Evolutionary conservation across 1,140 invertebrate genomes (phyloP).

Genomic region (Oncopodura yosiiana): DNA sequence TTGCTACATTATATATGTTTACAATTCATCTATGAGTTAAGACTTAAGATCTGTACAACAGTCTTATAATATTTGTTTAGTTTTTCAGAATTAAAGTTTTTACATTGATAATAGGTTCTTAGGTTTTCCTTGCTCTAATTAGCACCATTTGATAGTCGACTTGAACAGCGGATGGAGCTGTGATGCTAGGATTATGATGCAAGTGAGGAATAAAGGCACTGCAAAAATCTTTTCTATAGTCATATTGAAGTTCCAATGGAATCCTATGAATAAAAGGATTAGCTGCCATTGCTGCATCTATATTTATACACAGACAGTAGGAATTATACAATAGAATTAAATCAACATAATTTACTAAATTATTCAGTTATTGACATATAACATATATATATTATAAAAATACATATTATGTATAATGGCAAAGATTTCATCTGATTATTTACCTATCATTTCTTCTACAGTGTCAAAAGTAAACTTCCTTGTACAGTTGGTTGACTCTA

Average conservation of each 20-base stretch:
- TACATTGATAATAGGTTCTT: background rate
- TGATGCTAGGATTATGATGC: background rate
- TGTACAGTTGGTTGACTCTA: slow-evolving; percentile 53
- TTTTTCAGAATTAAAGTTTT: background rate
- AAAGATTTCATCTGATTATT: too few relatives aligned
- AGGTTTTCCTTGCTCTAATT: slow-evolving; percentile 18
- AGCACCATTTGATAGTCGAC: slow-evolving; percentile 28
- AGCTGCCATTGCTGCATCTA: slow-evolving; percentile 60
- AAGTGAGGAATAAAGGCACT: slow-evolving; percentile 32
- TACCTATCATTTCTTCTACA: slow-evolving; percentile 40
- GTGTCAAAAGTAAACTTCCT: slow-evolving; percentile 55
- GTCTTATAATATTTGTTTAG: background rate
- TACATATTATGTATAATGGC: background rate
- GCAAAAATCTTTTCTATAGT: slow-evolving; percentile 46
- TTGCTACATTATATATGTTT: too few relatives aligned
- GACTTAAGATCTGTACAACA: too few relatives aligned
- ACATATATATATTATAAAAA: too few relatives aligned
- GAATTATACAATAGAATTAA: slow-evolving; percentile 29
- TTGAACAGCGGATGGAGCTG: slow-evolving; percentile 16
- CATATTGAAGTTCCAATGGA: slow-evolving; percentile 50
- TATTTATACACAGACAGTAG: too few relatives aligned
- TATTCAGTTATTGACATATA: background rate
- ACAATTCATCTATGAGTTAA: too few relatives aligned
- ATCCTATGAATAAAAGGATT: slow-evolving; percentile 63
- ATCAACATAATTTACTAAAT: slow-evolving; percentile 38